A percentile compares a stretch with the other conserved stretches of the same genome.
Evolutionary conservation across 1,140 invertebrate genomes (phyloP).

Genomic region (Anastrepha obliqua): DNA sequence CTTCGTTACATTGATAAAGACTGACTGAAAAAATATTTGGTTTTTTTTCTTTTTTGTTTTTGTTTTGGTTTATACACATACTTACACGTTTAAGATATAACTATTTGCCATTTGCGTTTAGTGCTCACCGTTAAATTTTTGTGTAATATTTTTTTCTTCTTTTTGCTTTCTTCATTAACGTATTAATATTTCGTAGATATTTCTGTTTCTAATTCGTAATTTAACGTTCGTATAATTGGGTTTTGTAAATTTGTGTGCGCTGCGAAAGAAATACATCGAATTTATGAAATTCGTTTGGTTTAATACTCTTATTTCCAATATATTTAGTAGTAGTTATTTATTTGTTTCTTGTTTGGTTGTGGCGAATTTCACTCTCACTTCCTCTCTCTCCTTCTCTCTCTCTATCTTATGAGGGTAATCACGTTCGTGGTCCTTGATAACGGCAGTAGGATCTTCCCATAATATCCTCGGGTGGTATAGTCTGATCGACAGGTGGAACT

Average conservation of each 20-base stretch:
- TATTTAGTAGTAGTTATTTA: neutral
- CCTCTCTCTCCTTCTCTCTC: neutral
- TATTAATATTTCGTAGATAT: constrained; percentile 28
- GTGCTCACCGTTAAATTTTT: constrained; percentile 24
- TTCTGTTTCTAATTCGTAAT: neutral
- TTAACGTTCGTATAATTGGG: neutral
- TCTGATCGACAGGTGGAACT: constrained; percentile 72
- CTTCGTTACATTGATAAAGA: constrained; percentile 10
- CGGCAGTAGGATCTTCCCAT: constrained; percentile 75
- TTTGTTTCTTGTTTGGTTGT: neutral
- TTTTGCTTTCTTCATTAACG: neutral
- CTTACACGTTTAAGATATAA: constrained; percentile 38
- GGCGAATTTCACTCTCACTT: neutral
- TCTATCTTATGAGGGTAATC: constrained; percentile 59
- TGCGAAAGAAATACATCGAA: constrained; percentile 27
- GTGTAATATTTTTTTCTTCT: constrained; percentile 3
- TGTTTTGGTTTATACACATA: constrained; percentile 9
- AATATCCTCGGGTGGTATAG: constrained; percentile 74
- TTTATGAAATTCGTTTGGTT: constrained; percentile 37
- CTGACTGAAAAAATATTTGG: constrained; percentile 16
- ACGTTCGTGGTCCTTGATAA: constrained; percentile 74
- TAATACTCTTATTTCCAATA: too few relatives aligned
- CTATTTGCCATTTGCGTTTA: neutral
- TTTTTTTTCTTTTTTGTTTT: neutral
- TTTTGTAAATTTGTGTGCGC: constrained; percentile 42